Conservation (phyloP, 2,888 invertebrate genomes). For the Sialis lutaria region DNA sequence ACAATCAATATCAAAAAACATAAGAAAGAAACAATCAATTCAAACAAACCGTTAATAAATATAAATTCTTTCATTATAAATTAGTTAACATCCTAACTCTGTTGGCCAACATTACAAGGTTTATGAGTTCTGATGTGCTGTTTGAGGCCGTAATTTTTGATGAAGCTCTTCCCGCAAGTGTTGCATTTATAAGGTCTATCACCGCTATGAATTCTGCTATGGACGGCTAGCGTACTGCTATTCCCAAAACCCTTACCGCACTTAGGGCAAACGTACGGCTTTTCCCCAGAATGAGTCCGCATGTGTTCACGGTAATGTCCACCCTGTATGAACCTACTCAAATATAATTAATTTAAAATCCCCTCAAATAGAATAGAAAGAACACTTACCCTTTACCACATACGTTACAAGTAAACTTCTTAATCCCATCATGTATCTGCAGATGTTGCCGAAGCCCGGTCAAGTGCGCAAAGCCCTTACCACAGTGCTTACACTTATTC, state of each 20-base stretch:
- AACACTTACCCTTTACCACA: constrained; percentile 7
- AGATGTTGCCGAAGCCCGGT: constrained; percentile 11
- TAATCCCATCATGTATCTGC: constrained; percentile 7
- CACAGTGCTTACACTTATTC: constrained; percentile 10
- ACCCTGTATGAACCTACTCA: background rate
- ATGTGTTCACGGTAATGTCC: constrained; percentile 10
- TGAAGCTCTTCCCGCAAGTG: constrained; percentile 11
- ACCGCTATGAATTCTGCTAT: constrained; percentile 11
- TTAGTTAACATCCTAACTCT: background rate
- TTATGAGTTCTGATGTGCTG: constrained; percentile 9
- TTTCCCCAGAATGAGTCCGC: constrained; percentile 15
- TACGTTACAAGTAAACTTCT: constrained; percentile 9
- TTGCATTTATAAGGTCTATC: constrained; percentile 11
- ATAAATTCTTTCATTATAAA: background rate
- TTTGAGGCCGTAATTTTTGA: constrained; percentile 9
- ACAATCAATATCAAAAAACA: background rate
- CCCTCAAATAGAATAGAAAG: constrained; percentile 5
- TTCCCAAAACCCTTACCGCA: constrained; percentile 12
- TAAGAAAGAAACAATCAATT: background rate
- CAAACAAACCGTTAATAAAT: background rate
- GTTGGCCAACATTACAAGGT: constrained; percentile 2
- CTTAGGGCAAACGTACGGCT: constrained; percentile 13
- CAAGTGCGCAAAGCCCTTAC: constrained; percentile 10
- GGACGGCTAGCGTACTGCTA: constrained; percentile 9
- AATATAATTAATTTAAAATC: no score